Evolutionary conservation across 2,888 invertebrate genomes (phyloP).

Genomic region (Agonopterix subpropinquella): DNA sequence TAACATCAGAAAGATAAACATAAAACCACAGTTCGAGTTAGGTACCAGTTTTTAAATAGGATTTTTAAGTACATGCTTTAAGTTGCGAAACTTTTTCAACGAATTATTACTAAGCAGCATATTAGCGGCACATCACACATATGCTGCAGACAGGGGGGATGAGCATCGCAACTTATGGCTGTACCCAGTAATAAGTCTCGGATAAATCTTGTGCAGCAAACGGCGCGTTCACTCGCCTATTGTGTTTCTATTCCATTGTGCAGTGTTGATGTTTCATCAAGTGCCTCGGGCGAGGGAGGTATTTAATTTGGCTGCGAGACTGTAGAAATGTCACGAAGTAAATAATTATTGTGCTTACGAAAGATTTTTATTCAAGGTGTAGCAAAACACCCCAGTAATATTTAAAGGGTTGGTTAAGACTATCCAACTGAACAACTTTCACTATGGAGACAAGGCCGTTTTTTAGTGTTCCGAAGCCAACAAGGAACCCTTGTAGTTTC

Average conservation of each 20-base stretch:
- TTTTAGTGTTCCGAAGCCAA: too few species aligned
- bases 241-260: slow-evolving; percentile 20
- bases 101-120: slow-evolving; percentile 17
- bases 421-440: too few species aligned
- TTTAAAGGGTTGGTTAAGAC: too few species aligned
- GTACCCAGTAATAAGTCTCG: slow-evolving; percentile 18
- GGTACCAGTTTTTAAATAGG: too few species aligned
- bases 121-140: slow-evolving; percentile 23
- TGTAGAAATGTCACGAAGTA: not conserved
- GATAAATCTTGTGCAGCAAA: slow-evolving; percentile 16
- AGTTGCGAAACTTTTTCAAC: not conserved
- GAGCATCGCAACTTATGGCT: slow-evolving; percentile 37
- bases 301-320: not conserved
- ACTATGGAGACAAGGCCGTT: too few species aligned
- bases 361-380: too few species aligned
- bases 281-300: slow-evolving; percentile 5
- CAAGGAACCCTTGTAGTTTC: too few species aligned
- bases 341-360: too few species aligned
- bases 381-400: too few species aligned
- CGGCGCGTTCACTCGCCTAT: slow-evolving; percentile 25
- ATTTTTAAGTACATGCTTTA: too few species aligned
- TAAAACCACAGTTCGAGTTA: too few species aligned
- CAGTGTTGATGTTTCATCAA: not conserved
- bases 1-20: too few species aligned
- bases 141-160: slow-evolving; percentile 32